Percentiles rank a stretch among this genome's conserved stretches.
These are phyloP conservation scores for Zoanthus sociatus DNA, from an alignment of 92 coral and sea anemone species.

Conservation along the genomic window DNA sequence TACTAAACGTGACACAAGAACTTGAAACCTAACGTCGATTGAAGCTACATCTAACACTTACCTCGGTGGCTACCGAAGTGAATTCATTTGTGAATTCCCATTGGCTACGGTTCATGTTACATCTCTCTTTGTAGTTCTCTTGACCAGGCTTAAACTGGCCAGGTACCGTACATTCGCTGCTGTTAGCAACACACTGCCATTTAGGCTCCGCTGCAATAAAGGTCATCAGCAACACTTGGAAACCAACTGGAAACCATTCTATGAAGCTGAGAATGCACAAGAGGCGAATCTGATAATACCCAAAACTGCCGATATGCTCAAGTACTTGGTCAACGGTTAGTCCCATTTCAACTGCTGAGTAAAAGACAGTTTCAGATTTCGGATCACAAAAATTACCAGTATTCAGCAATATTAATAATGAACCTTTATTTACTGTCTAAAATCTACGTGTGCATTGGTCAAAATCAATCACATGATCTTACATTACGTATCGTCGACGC, in stretches of 20 bases:
- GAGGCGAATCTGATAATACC: conserved; percentile 51
- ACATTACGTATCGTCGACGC: too few species aligned
- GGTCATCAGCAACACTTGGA: conserved; percentile 57
- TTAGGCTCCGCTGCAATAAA: conserved; percentile 63
- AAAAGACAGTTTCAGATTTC: too few species aligned
- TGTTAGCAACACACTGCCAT: conserved; percentile 59
- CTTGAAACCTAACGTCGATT: neutral
- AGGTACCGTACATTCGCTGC: conserved; percentile 48
- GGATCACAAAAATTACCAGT: too few species aligned
- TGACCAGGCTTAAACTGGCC: conserved; percentile 30
- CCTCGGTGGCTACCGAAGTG: conserved; percentile 61
- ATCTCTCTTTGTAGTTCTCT: conserved; percentile 46
- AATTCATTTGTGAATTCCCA: conserved; percentile 59
- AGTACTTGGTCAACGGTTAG: conserved; percentile 50
- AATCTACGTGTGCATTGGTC: too few species aligned
- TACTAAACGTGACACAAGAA: too few species aligned
- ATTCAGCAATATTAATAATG: too few species aligned
- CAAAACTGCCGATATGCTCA: conserved; percentile 54
- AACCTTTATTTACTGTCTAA: too few species aligned
- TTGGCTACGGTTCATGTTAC: conserved; percentile 49
- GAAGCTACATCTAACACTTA: neutral
- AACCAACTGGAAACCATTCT: conserved; percentile 47
- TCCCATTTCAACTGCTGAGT: conserved; percentile 6
- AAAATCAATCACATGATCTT: too few species aligned
- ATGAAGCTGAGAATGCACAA: conserved; percentile 45